phyloP scores from a whole-genome alignment of 2,113 vertebrate species.

The Archilochus colubris region DNA sequence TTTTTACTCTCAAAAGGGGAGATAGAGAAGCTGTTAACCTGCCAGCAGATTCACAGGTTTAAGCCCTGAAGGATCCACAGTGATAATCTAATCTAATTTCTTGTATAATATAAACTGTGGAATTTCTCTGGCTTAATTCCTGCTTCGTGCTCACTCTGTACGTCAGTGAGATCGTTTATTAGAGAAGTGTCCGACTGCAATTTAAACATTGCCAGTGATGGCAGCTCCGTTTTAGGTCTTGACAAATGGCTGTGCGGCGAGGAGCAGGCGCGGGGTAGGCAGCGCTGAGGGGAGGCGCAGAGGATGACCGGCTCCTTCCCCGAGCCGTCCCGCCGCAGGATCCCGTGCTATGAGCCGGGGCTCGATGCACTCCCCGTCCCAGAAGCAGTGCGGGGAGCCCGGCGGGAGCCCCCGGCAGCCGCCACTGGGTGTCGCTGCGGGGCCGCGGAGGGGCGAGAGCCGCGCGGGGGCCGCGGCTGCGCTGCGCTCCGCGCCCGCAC shows the following conservation, averaged over 20 bases:
- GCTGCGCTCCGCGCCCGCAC: not conserved
- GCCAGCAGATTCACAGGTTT: not conserved
- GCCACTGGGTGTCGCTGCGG: not conserved
- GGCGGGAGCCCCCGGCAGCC: too few relatives aligned
- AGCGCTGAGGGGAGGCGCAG: too few relatives aligned
- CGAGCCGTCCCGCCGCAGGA: not conserved
- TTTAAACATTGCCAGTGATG: rapidly evolving
- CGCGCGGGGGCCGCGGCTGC: not conserved
- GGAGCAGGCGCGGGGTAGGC: too few relatives aligned
- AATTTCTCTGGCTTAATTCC: not conserved
- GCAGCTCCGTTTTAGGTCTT: not conserved
- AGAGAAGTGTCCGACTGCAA: rapidly evolving
- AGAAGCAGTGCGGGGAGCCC: not conserved
- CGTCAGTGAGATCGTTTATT: not conserved
- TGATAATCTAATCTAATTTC: not conserved
- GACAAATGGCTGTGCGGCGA: too few relatives aligned
- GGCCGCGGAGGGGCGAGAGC: not conserved
- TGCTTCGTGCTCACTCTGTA: not conserved
- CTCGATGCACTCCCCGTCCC: not conserved
- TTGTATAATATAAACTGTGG: not conserved
- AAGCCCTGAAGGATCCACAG: not conserved
- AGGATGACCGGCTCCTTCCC: too few relatives aligned
- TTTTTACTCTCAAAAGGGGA: not conserved
- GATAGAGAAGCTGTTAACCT: not conserved
- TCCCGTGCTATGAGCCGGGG: not conserved